Evolutionary conservation across 2,888 invertebrate genomes (phyloP), one percentile per base, ranked within the genome.

Genomic region (Amorpha juglandis): DNA sequence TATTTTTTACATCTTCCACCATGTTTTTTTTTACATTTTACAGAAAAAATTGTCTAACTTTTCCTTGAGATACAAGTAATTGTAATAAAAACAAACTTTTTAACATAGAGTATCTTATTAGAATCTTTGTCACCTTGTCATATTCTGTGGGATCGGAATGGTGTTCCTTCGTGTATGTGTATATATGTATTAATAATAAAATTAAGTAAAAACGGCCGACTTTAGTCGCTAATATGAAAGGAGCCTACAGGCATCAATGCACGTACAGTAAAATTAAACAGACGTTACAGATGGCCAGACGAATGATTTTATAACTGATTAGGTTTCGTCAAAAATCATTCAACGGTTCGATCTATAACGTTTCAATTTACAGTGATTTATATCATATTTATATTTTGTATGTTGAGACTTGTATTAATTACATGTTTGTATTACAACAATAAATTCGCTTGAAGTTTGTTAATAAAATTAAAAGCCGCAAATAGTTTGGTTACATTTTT

Each of bases 261-360:
- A 6, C 35, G 35, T 33, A 19, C 1, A 45, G 35, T 66, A 63
- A 67, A 62, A 63, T 52, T 51, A 67, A 64, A 64, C 67, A 67
- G 67, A 62, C 64, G 33, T 58, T 62, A 51, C 51, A 67, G 47
- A 63, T 62, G 63, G 62, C 33, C 45, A 66, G 66, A 67, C 58
- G 63, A 63, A 58, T 55, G 63, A 67, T 64, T 53, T 63, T 63
- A 63, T 63, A 62, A 67, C 45, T 58, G 63, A 63, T 67, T 27
- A 33, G n/a, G 52, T 67, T 64, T 67, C 64, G 50, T 58, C 64
- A 62, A 55, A 50, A 67, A 67, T 67, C 67, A 42, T 45, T 67
- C 64, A 62, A 27, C 67, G 19, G 42, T 4, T 35, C 62, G 16
- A 67, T 67, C 16, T 42, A 67, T 64, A 67, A 67, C 64, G 35